These are phyloP conservation scores for Crocallis elinguaria DNA, from an alignment of 2,888 invertebrate species.

Conservation along the genomic window DNA sequence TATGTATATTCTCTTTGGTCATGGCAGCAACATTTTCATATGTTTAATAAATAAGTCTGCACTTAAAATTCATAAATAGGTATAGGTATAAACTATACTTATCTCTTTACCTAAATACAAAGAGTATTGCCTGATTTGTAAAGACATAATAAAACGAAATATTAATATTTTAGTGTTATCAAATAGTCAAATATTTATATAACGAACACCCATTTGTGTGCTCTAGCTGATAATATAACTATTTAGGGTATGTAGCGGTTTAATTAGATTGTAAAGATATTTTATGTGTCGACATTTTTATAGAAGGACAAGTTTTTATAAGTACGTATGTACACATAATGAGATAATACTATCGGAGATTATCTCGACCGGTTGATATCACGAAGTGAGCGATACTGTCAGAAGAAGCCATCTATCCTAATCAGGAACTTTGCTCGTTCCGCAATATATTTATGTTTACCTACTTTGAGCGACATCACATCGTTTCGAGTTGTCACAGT, in stretches of 20 bases:
- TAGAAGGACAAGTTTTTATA: slow-evolving; percentile 16
- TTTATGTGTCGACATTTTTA: not conserved
- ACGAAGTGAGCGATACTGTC: slow-evolving; percentile 43
- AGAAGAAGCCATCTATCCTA: slow-evolving; percentile 40
- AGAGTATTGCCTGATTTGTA: too few species aligned
- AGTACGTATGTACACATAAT: slow-evolving; percentile 20
- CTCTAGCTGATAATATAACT: not conserved
- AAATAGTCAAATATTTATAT: not conserved
- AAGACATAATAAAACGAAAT: too few species aligned
- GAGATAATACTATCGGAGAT: slow-evolving; percentile 51
- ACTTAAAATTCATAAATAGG: too few species aligned
- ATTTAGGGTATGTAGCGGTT: not conserved
- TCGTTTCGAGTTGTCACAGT: slow-evolving; percentile 24
- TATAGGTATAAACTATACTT: too few species aligned
- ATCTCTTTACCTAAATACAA: too few species aligned
- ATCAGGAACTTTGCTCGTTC: slow-evolving; percentile 39
- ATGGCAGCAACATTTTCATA: too few species aligned
- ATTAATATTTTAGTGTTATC: not conserved
- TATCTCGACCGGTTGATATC: slow-evolving; percentile 63
- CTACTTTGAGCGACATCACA: slow-evolving; percentile 47
- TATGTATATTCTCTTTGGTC: too few species aligned
- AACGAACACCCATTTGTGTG: not conserved
- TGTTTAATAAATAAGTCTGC: too few species aligned
- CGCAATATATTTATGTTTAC: slow-evolving; percentile 53
- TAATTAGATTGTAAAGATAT: not conserved